Base-by-base conservation (phyloP, 2,113 vertebrate genomes). In the Gracilinanus agilis region DNA sequence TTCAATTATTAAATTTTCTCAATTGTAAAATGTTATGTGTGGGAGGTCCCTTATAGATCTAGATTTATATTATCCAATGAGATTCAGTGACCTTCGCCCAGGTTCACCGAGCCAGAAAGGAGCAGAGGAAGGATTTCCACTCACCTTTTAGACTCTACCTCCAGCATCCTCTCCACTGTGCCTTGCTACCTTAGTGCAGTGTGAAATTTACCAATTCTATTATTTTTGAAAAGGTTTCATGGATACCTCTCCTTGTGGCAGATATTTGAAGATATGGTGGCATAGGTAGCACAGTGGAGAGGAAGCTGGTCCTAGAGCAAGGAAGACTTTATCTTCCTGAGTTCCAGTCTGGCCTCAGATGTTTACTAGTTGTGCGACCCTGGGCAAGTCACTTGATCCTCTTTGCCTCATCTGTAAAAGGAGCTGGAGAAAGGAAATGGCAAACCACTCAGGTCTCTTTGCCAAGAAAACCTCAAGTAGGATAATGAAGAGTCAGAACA, bases 121-220 rank as follows among this genome's bases (percentile, higher is more conserved):
- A 34, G 67, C 67, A 83, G 6, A 83, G 34, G 67, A 34, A 83
- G n/a, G n/a, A 83, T 40, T 83, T 83, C n/a, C n/a, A 83, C 6
- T 16, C 67, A 40, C 23, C 19, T 83, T 83, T 83, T 83, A 19
- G n/a, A 83, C 40, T 40, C 19, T 2, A 40, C 7, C n/a, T 40
- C 67, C 67, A 83, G 16, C 67, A 21, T 40, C 0, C 19, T 40
- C 16, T 75, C 13, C 9, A n/a, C 61, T 40, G n/a, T 40, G n/a
- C 19, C 19, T 83, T 83, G 4, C 34, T 40, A 75, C 56, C 90
- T 93, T n/a, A 88, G 11, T 0, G 53, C 25, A 61, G 93, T 98
- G 92, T 95, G 53, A 97, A 24, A 56, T 90, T 98, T 97, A 25
- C 91, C 34, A 83, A 95, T 94, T 96, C 93, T 94, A 96, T 56